Evolutionary conservation across 1,140 invertebrate species (phyloP).

Genomic region (Ceratosolen fusciceps): DNA sequence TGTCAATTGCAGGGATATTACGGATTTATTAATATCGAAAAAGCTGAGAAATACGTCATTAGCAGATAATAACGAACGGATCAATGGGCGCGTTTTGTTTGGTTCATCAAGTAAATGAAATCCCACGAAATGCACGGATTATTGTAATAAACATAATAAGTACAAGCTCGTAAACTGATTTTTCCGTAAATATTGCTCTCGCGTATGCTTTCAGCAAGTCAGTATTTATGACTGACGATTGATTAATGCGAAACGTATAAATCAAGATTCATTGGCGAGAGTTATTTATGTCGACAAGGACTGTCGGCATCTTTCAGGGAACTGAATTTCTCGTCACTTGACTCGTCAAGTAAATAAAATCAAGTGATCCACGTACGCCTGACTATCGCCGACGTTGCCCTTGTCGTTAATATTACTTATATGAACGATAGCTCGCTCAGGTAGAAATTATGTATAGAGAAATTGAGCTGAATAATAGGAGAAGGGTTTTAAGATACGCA

Average conservation of each 20-base stretch:
- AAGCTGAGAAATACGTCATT: neutral
- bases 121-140: neutral
- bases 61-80: neutral
- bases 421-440: no score
- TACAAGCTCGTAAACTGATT: neutral
- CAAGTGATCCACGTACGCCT: no score
- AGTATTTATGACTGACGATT: neutral
- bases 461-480: no score
- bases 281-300: neutral
- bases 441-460: no score
- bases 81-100: neutral
- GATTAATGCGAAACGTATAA: constrained; percentile 2
- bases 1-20: neutral
- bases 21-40: neutral
- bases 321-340: no score
- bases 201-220: neutral
- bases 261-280: neutral
- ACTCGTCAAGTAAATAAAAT: no score
- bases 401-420: no score
- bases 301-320: no score
- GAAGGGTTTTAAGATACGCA: no score
- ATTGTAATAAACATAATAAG: neutral
- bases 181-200: neutral
- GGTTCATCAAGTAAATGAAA: neutral
- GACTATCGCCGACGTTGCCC: no score